phyloP scores from a whole-genome alignment of 1,140 invertebrate species.

The Heliconius himera region DNA sequence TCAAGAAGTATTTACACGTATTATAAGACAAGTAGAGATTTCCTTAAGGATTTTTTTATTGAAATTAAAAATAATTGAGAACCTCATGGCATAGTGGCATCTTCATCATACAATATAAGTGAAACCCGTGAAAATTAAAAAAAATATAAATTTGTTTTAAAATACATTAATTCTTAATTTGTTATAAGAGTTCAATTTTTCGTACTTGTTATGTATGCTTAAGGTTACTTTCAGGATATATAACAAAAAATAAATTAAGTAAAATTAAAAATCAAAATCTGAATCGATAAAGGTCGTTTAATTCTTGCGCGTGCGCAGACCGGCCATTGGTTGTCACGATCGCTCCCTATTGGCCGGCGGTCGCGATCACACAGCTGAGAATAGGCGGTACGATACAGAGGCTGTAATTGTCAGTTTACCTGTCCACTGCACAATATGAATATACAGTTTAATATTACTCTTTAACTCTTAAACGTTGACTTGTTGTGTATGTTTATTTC shows the following conservation, averaged over 20 bases:
- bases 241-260: background rate
- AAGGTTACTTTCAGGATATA: background rate
- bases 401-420: conserved; percentile 63
- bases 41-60: background rate
- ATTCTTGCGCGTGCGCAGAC: conserved; percentile 57
- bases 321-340: conserved; percentile 63
- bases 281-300: conserved; percentile 39
- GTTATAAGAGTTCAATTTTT: too few relatives aligned
- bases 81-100: background rate
- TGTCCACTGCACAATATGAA: conserved; percentile 61
- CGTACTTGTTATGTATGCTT: too few relatives aligned
- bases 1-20: background rate
- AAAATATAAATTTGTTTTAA: too few relatives aligned
- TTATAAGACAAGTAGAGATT: background rate
- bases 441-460: conserved; percentile 46
- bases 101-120: too few relatives aligned
- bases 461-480: conserved; percentile 29
- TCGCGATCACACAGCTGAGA: conserved; percentile 65
- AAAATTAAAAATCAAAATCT: conserved; percentile 5
- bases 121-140: too few relatives aligned
- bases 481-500: conserved; percentile 5
- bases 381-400: conserved; percentile 64
- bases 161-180: too few relatives aligned
- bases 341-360: conserved; percentile 52
- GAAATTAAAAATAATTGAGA: background rate